phyloP scores from a whole-genome alignment of 35 echinoderm and acorn worm species.

The Anneissia japonica region DNA sequence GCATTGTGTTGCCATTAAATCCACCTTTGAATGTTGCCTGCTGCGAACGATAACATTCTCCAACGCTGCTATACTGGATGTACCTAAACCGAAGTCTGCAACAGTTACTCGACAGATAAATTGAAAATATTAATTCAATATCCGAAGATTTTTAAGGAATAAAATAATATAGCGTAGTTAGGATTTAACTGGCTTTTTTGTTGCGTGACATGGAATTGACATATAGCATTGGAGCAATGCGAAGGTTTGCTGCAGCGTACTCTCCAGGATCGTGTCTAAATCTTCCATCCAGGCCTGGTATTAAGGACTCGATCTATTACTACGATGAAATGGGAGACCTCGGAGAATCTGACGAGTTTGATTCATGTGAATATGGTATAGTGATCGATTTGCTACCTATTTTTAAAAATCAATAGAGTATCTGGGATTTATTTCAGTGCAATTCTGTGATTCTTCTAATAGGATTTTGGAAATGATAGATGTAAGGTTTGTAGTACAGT shows the following conservation, averaged over 20 bases:
- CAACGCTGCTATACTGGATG: no score
- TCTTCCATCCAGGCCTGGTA: not conserved
- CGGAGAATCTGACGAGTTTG: not conserved
- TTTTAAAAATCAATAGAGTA: no score
- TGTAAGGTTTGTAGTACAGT: not conserved
- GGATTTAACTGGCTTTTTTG: not conserved
- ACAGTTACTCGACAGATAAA: not conserved
- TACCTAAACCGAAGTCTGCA: not conserved
- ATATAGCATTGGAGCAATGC: not conserved
- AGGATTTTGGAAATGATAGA: not conserved
- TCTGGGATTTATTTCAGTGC: not conserved
- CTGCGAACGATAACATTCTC: not conserved
- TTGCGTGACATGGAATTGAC: not conserved
- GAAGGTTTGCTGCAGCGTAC: not conserved
- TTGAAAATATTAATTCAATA: not conserved
- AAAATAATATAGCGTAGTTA: no score
- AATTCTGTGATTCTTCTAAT: not conserved
- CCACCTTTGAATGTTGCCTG: not conserved
- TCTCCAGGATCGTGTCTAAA: not conserved
- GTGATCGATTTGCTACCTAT: no score
- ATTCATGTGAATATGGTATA: not conserved
- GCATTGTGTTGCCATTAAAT: not conserved
- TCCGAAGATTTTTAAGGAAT: not conserved
- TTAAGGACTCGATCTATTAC: not conserved
- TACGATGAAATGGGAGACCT: not conserved